Evolutionary conservation across 2,888 invertebrate species (phyloP).

Genomic region (Sipha maydis): DNA sequence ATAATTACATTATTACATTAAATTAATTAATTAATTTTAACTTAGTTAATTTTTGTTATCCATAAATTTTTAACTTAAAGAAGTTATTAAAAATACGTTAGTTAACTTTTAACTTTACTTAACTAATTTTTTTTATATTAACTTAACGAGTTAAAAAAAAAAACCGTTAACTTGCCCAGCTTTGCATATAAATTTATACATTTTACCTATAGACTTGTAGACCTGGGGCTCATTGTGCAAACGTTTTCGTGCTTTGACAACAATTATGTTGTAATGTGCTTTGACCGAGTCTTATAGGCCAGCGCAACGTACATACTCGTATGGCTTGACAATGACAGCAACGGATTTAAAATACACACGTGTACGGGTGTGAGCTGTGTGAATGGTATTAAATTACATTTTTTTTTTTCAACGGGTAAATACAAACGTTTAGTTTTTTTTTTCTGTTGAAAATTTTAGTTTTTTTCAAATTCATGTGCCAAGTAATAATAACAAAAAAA

Average conservation of each 20-base stretch:
- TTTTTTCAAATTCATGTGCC: background rate
- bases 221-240: constrained; percentile 15
- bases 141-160: too few relatives aligned
- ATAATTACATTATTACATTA: too few relatives aligned
- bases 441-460: background rate
- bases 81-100: too few relatives aligned
- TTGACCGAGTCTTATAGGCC: background rate
- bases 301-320: background rate
- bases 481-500: too few relatives aligned
- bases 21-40: too few relatives aligned
- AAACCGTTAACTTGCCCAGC: too few relatives aligned
- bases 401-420: background rate
- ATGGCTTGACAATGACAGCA: constrained; percentile 16
- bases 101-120: too few relatives aligned
- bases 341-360: background rate
- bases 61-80: too few relatives aligned
- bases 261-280: background rate
- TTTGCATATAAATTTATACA: too few relatives aligned
- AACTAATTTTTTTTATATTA: too few relatives aligned
- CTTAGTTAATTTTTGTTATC: too few relatives aligned
- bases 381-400: background rate
- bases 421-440: background rate
- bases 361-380: too few relatives aligned
- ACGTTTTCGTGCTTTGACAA: background rate
- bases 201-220: background rate